These are phyloP conservation scores for Drosophila seguyi DNA, from an alignment of 1,140 invertebrate genomes.

Conservation along the genomic window DNA sequence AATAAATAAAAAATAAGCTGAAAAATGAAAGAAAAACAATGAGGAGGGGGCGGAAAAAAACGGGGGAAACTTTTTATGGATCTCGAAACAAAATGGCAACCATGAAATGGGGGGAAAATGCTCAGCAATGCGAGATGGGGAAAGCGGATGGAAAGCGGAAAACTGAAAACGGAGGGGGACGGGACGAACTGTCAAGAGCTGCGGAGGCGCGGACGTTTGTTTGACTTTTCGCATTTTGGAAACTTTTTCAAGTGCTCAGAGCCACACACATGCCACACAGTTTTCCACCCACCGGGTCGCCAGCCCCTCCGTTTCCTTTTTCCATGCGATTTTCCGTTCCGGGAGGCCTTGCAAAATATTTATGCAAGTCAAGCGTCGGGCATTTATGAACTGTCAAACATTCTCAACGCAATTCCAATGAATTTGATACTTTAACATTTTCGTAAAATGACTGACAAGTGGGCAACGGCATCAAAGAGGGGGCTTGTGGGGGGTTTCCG, in stretches of 20 bases:
- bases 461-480: constrained; percentile 16
- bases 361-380: constrained; percentile 84
- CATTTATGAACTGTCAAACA: constrained; percentile 85
- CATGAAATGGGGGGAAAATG: constrained; percentile 62
- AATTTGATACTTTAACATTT: constrained; percentile 85
- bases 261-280: constrained; percentile 29
- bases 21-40: constrained; percentile 57
- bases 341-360: constrained; percentile 77
- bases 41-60: background rate
- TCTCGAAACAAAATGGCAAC: constrained; percentile 82
- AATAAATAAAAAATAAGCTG: constrained; percentile 35
- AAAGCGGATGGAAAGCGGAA: constrained; percentile 2
- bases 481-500: background rate
- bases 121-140: constrained; percentile 55
- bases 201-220: constrained; percentile 67
- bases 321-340: constrained; percentile 18
- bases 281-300: background rate
- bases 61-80: constrained; percentile 65
- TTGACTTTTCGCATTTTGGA: constrained; percentile 81
- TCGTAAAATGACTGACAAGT: constrained; percentile 78
- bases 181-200: constrained; percentile 53
- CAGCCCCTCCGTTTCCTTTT: background rate
- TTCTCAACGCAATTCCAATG: constrained; percentile 85
- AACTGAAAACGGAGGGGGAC: background rate
- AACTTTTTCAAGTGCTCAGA: constrained; percentile 73